Base-by-base conservation (phyloP, 2,797 vertebrate species). In the Schizopygopsis pylzovi region DNA sequence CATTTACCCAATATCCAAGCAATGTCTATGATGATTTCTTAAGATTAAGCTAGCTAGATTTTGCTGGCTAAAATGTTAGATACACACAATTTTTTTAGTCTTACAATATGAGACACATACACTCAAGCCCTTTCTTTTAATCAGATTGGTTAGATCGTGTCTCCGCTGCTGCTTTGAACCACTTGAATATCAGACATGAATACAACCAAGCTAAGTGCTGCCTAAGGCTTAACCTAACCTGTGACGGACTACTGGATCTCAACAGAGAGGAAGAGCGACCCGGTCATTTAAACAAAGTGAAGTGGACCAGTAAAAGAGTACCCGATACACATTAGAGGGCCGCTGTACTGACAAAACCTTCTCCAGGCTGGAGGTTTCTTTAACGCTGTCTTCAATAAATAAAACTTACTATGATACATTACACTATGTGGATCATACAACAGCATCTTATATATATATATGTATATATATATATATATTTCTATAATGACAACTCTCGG, bases 11-110 rank as follows among this genome's bases (percentile, higher is more conserved):
- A 75, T 79, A 83, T 85, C 39, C 75, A 80, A 61, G 47, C 65
- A 47, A 33, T 59, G 25, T 59, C 83, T 72, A 33, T 71, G 79
- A 88, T 49, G 73, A 43, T 84, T 89, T 76, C 59, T 71, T 86
- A 81, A 86, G 76, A 22, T 83, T 76, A 68, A 76, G 18, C 25
- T 65, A 16, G 61, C 61, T 65, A 43, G 0, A 20, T 61, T 80
- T 82, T 85, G 13, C 43, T 59, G 7, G 28, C 18, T 77, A 79
- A 82, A 76, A 47, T 61, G 45, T 68, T 68, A 1, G n/a, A 41
- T 73, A 82, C 4, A 13, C 70, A 22, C 22, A 16, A 70, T 59
- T 41, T 61, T 61, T 73, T 28, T 15, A 56, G n/a, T 45, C n/a
- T 61, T 15, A n/a, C 54, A 37, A 63, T 33, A 41, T 41, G 6